Evolutionary conservation across 2,888 invertebrate genomes (phyloP), one percentile per base, ranked within the genome.

Genomic region (Andrena hattorfiana): DNA sequence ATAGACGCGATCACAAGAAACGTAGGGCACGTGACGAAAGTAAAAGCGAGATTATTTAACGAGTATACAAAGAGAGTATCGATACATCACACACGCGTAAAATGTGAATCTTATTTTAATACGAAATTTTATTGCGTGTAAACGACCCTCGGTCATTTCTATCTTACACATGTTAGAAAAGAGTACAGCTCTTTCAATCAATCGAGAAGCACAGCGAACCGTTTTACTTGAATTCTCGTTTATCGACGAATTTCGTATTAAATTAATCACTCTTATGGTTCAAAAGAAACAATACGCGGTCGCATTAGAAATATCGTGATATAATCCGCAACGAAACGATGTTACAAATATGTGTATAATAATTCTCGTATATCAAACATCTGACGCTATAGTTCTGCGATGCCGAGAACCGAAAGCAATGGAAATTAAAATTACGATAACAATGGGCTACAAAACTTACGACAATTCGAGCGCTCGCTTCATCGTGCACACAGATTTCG

Each of bases 231-330:
- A 51, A 60, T 70, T 26, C 16, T 54, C 20, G 30, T 69, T 35
- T 26, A 35, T 64, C 54, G 26, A 26, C n/a, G 49, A 71, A 80
- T 82, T 81, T 82, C 82, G 80, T 82, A 82, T 82, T 75, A 80
- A 81, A 74, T 70, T 28, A 30, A 23, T 75, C 64, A 67, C 51
- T 23, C 35, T 74, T 74, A 81, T 59, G 48, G 74, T 60, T 81
- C 30, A 63, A 74, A 77, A 35, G 8, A 32, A 32, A 32, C 8
- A 68, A 62, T 42, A 51, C 42, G 30, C 48, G 23, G 59, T 28
- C 75, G 51, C 59, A 70, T n/a, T 32, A 42, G 20, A 60, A 67
- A 30, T 51, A 74, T 67, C 60, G 23, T 56, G 28, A 49, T 28
- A 59, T 35, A 66, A 16, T 64, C 48, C 30, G 32, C 66, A 68